Evolutionary conservation across 2,113 vertebrate species (phyloP).

Genomic region (Mastomys coucha): DNA sequence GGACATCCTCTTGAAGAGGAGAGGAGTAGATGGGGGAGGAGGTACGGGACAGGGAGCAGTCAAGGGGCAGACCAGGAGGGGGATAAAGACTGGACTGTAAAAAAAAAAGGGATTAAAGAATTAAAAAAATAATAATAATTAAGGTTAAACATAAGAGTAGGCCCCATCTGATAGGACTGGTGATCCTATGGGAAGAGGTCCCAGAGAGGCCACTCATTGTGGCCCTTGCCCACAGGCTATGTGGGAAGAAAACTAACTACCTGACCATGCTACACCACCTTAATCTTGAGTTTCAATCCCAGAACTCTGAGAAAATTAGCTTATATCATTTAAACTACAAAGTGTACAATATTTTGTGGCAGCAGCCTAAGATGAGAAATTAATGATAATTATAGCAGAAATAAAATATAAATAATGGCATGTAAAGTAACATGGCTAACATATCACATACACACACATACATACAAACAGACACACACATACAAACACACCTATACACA

Average conservation of each 20-base stretch:
- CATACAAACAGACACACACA: too few species aligned
- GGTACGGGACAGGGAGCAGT: too few species aligned
- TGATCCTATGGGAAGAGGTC: neutral
- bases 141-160: neutral
- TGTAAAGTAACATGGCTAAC: too few species aligned
- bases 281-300: neutral
- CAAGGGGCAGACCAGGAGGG: too few species aligned
- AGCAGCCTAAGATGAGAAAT: neutral
- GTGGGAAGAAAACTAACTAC: too few species aligned
- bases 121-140: neutral
- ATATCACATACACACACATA: too few species aligned
- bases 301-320: neutral
- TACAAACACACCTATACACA: neutral
- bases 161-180: neutral
- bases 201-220: neutral
- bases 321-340: fast-evolving
- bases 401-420: neutral
- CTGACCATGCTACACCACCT: neutral
- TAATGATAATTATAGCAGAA: neutral
- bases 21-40: too few species aligned
- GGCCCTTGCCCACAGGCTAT: too few species aligned
- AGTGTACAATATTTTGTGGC: too few species aligned
- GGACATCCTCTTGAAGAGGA: too few species aligned
- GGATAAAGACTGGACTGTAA: too few species aligned
- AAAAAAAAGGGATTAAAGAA: too few species aligned